Base-by-base conservation (phyloP, 2,888 invertebrate species). In the Sesia apiformis region DNA sequence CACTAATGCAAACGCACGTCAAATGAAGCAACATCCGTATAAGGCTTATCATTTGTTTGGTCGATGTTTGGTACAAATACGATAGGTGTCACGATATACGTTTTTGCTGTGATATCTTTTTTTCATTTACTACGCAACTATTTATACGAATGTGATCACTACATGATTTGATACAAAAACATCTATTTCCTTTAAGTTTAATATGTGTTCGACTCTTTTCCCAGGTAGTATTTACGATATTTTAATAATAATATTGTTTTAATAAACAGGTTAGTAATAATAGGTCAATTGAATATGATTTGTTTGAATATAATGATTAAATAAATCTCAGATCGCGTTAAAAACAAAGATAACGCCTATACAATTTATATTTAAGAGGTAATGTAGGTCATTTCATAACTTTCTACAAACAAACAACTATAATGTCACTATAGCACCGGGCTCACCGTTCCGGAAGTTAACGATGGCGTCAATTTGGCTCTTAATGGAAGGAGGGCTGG, bases 401-500 rank as follows among this genome's bases (percentile, higher is more conserved):
- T 23, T 23, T 23, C 23, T 23, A 23, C 23, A 23, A 23, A 23
- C 23, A 23, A 23, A 23, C 23, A 23, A 23, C 23, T 23, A n/a
- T 1, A 43, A 43, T 43, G 43, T n/a, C 43, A 43, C 3, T 46
- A 8, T 46, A 46, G n/a, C 23, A 46, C 8, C 46, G 23, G 8
- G 46, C 46, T 46, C 46, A 46, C 46, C 46, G n/a, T 46, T 23
- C 23, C 23, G 23, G 23, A 23, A 7, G 7, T 42, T 42, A 5
- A 42, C 5, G 50, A 38, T 23, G 60, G 59, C 66, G 59, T 65
- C 63, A 67, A 64, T 74, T 73, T 67, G 53, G 62, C 59, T 49
- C 60, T 57, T 62, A 70, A 79, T 76, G 80, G 79, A 76, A 69
- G 72, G 61, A 40, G 52, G 23, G 6, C 39, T 39, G 40, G 38